Base-by-base conservation (phyloP, 2,113 vertebrate genomes). In the Ochotona curzoniae region DNA sequence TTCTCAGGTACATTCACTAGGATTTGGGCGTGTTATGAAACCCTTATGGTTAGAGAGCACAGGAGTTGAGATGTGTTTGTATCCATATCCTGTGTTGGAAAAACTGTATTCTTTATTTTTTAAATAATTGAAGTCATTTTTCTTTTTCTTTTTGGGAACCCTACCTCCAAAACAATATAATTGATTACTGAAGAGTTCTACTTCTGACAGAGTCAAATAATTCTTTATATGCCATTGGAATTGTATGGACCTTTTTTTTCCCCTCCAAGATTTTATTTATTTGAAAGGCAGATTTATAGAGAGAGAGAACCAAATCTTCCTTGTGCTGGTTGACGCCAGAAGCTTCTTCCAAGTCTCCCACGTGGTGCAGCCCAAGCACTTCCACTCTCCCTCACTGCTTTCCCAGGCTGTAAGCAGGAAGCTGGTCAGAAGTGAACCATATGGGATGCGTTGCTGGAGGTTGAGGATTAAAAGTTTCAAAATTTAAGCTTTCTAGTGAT, bases 1-100 rank as follows among this genome's bases (percentile, higher is more conserved):
- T 89, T 74, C 63, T 54, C 57, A 23, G n/a, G 18, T 75, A 14
- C 4, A 14, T 23, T 81, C 60, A 26, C 5, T 4, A 51, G 67
- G 89, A 76, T 49, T 84, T 30, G 8, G 17, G 82, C 10, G 14
- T 66, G 9, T 81, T 17, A 38, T 1, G 18, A 63, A 47, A 14
- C 35, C 66, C 44, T 51, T 47, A 13, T 1, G 73, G 70, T 23
- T 60, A 86, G 66, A 88, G 28, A 44, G 66, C 35, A 64, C 54
- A 20, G 75, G 90, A 93, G 83, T 80, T 80, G 88, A 92, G 94
- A 92, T 82, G 0, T 63, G 54, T 71, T 92, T n/a, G n/a, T n/a
- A n/a, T n/a, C 92, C 66, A 71, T 83, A 35, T 82, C 64, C 38
- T 87, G 5, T 30, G 54, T 70, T 91, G 51, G 38, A 88, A 96